A percentile compares a stretch with the other conserved stretches of the same genome.
These are phyloP conservation scores for Mactromeris polynyma DNA, from an alignment of 2,888 invertebrate genomes.

Conservation along the genomic window DNA sequence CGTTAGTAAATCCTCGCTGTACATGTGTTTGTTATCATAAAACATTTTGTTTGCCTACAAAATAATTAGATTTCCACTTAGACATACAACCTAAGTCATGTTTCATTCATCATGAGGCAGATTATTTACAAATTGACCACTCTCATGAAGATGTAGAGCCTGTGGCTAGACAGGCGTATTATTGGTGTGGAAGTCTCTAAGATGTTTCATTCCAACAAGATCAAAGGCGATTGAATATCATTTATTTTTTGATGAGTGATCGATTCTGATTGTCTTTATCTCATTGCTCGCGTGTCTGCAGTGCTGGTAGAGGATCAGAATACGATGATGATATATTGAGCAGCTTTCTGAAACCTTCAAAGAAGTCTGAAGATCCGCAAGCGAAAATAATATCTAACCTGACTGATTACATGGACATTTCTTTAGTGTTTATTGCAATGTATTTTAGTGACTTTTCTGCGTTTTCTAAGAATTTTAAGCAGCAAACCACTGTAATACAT, in stretches of 20 bases:
- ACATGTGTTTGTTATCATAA: conserved; percentile 49
- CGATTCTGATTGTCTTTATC: neutral
- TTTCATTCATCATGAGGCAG: conserved; percentile 44
- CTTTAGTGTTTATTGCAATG: too few species aligned
- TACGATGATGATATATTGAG: neutral
- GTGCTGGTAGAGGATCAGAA: neutral
- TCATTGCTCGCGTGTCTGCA: neutral
- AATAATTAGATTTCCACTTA: conserved; percentile 49
- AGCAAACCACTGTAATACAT: neutral
- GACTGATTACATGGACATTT: too few species aligned
- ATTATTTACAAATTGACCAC: conserved; percentile 49
- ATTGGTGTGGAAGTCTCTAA: neutral
- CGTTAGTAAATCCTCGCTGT: conserved; percentile 15
- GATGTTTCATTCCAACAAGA: conserved; percentile 22
- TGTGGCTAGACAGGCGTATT: conserved; percentile 25
- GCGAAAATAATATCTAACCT: neutral
- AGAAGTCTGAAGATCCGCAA: neutral
- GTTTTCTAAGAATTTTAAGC: neutral
- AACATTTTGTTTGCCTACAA: conserved; percentile 52
- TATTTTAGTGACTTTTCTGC: neutral
- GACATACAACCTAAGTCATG: conserved; percentile 27
- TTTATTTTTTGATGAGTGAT: conserved; percentile 5
- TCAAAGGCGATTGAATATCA: conserved; percentile 26
- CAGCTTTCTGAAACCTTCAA: neutral
- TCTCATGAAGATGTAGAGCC: conserved; percentile 18